phyloP scores from a whole-genome alignment of 2,113 vertebrate species.

The Nyctibius bracteatus region DNA sequence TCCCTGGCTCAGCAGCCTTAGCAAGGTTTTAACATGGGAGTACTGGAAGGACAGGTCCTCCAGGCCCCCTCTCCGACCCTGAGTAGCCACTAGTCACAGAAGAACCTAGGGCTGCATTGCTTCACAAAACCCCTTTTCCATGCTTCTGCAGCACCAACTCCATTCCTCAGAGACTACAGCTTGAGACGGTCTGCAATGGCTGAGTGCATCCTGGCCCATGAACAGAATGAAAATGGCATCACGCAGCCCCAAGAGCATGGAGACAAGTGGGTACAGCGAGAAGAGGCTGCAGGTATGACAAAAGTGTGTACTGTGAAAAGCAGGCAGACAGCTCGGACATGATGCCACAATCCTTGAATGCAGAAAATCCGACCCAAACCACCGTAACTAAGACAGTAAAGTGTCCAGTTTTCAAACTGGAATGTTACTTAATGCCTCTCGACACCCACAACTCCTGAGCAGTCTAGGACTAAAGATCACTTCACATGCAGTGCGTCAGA shows the following conservation, averaged over 20 bases:
- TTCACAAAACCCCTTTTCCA: background rate
- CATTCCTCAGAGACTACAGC: too few species aligned
- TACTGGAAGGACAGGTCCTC: background rate
- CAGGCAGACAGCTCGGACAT: background rate
- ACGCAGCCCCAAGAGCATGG: too few species aligned
- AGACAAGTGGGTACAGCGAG: background rate
- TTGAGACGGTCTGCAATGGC: rapidly evolving
- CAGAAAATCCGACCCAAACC: background rate
- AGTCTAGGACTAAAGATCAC: background rate
- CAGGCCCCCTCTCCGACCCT: background rate
- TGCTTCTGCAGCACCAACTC: background rate
- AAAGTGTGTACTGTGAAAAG: rapidly evolving
- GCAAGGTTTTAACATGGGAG: too few species aligned
- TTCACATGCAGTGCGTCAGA: background rate
- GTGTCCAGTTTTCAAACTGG: background rate
- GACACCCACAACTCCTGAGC: background rate
- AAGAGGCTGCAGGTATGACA: background rate
- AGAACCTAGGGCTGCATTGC: rapidly evolving
- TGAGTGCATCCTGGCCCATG: background rate
- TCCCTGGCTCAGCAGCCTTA: background rate
- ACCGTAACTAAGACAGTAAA: background rate
- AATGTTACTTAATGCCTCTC: too few species aligned
- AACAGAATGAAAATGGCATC: background rate
- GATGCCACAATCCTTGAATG: rapidly evolving
- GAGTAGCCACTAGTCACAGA: background rate